Base-by-base conservation (phyloP, 2,888 invertebrate genomes). In the Pseudococcus viburni region DNA sequence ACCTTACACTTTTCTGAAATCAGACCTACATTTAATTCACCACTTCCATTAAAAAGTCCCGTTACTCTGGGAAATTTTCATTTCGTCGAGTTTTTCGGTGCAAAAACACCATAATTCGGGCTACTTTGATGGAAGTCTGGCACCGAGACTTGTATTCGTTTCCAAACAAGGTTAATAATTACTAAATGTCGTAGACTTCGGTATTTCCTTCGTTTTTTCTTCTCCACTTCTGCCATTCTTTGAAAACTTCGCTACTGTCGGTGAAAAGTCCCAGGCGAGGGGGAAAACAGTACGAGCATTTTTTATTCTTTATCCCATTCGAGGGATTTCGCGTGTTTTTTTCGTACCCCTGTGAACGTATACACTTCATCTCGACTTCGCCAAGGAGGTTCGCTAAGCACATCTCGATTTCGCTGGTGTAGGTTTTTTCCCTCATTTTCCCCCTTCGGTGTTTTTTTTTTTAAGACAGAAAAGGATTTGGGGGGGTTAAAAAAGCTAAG, bases 111-210 rank as follows among this genome's bases (percentile, higher is more conserved):
- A n/a, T n/a, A 7, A n/a, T 2, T n/a, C 15, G n/a, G 0, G 6
- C 55, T 55, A 55, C 55, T 55, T 55, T 55, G 55, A 55, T 55
- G 15, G 55, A 55, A 55, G 55, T 55, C n/a, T 55, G 55, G 55
- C 55, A 55, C n/a, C 17, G 55, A 55, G 55, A 55, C n/a, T 4
- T n/a, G n/a, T 17, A n/a, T 55, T 55, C 55, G 55, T 55, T n/a
- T 55, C 55, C 55, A 55, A 55, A 55, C 55, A 55, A 55, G 55
- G n/a, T 55, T 55, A 55, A 55, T 55, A 55, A 55, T 55, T 55
- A 55, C 55, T 55, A 55, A 15, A 55, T 55, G n/a, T 55, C 55
- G n/a, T n/a, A n/a, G 55, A 15, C 1, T 33, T 33, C 8, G 55
- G 55, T 4, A 55, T 55, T 55, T 55, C n/a, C 15, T 55, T 55